Base-by-base conservation (phyloP, 2,797 vertebrate species). In the Tadarida brasiliensis region DNA sequence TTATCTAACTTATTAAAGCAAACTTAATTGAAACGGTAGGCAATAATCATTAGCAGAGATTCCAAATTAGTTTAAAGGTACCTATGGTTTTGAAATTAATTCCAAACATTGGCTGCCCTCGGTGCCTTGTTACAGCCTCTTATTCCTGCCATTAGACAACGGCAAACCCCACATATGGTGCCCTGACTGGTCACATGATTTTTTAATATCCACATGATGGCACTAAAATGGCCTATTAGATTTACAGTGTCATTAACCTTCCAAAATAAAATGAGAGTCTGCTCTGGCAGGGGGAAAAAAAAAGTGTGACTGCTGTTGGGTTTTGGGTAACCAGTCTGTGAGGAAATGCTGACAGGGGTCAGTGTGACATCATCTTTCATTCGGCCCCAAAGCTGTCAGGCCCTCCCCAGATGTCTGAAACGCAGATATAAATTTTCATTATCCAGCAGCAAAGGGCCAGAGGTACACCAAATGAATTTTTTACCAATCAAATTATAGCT, bases 351-450 rank as follows among this genome's bases (percentile, higher is more conserved):
- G 99, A 99, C 99, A 99, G 99, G 98, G 99, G 99, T 99, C 99
- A 99, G 98, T 98, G 98, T 98, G 98, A 98, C 98, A 98, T 99
- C 99, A 99, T 99, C 98, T 98, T 99, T 99, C 99, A 99, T 98
- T 98, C 98, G 35, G 98, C 98, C 98, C 98, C 98, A 98, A 98
- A 99, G 98, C 99, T 99, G 99, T 99, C 99, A 99, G 98, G 98
- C 98, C 98, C 98, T 98, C 98, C 99, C 98, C 98, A 99, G 98
- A 99, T 98, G 98, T 98, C 98, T 98, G 98, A 98, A 98, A 98
- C 98, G 96, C 96, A 99, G 98, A 99, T 99, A 99, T 99, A 99
- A 99, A 99, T 99, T 99, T 99, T 99, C 99, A 99, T 99, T 99
- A 99, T 98, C 98, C 98, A 93, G 98, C 98, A 98, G 98, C 98